Percentiles rank a stretch among this genome's conserved stretches.
phyloP scores from a whole-genome alignment of 2,888 invertebrate species.

The Ormyrus pomaceus region DNA sequence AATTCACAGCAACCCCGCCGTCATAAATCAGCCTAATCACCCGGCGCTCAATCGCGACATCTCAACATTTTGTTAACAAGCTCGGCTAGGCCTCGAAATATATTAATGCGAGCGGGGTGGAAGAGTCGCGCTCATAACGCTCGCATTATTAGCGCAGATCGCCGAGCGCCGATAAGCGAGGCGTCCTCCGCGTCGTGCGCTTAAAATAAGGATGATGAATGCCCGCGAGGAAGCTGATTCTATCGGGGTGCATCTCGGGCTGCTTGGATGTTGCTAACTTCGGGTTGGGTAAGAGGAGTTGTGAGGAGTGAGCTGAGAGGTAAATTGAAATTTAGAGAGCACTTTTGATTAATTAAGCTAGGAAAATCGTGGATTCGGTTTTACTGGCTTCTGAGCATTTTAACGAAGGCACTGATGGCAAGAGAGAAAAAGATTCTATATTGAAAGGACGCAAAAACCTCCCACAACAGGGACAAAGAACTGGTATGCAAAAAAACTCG shows the following conservation, averaged over 20 bases:
- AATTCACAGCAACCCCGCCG: no score
- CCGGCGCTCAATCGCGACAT: conserved; percentile 3
- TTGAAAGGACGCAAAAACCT: no score
- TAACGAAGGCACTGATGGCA: no score
- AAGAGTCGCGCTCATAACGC: conserved; percentile 66
- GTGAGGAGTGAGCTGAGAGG: not conserved
- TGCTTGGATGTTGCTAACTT: no score
- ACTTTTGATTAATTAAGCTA: no score
- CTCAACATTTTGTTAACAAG: conserved; percentile 10
- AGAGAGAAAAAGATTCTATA: no score
- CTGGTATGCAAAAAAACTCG: no score
- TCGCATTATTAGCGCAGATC: conserved; percentile 72
- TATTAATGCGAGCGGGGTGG: not conserved
- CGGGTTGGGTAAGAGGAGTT: not conserved
- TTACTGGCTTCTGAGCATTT: no score
- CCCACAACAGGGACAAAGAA: no score
- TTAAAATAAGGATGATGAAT: conserved; percentile 74
- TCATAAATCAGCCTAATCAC: not conserved
- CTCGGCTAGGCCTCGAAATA: conserved; percentile 21
- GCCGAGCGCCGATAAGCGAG: conserved; percentile 63
- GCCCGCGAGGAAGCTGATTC: conserved; percentile 53
- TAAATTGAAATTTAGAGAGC: no score
- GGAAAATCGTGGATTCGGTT: no score
- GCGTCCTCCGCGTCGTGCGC: conserved; percentile 66
- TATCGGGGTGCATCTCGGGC: not conserved